Percentiles rank a stretch among this genome's conserved stretches.
These are phyloP conservation scores for Epinephelus moara DNA, from an alignment of 2,113 vertebrate species.

Conservation along the genomic window DNA sequence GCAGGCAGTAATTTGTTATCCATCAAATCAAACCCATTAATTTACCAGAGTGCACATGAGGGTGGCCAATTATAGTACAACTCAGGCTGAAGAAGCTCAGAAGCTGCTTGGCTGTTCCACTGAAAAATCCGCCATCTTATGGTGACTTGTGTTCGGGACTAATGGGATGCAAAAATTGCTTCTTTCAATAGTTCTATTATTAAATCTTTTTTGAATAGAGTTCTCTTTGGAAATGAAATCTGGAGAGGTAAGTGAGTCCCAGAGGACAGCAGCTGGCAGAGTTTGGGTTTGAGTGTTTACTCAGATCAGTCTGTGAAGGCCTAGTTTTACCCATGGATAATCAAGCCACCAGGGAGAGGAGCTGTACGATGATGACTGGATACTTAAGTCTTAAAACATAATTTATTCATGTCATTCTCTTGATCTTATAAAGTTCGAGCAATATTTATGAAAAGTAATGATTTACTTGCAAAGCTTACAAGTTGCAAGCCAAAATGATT, in stretches of 20 bases:
- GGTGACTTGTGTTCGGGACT: slow-evolving; percentile 13
- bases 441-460: slow-evolving; percentile 16
- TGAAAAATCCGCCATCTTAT: slow-evolving; percentile 6
- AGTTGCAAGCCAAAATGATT: neutral
- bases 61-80: neutral
- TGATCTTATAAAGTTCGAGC: slow-evolving; percentile 11
- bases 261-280: slow-evolving; percentile 7
- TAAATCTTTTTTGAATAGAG: neutral
- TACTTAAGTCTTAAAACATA: slow-evolving; percentile 14
- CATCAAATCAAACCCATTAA: slow-evolving; percentile 30
- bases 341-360: slow-evolving; percentile 17
- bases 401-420: slow-evolving; percentile 42
- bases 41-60: neutral
- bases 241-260: slow-evolving; percentile 18
- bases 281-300: neutral
- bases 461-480: slow-evolving; percentile 10
- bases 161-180: neutral
- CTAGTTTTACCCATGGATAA: slow-evolving; percentile 13
- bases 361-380: neutral
- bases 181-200: neutral
- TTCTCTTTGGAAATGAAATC: slow-evolving; percentile 6
- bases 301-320: slow-evolving; percentile 1
- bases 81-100: neutral
- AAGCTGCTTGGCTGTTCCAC: neutral
- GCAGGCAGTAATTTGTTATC: slow-evolving; percentile 5